phyloP scores from a whole-genome alignment of 2,797 vertebrate species.

The Onychomys arenicola region DNA sequence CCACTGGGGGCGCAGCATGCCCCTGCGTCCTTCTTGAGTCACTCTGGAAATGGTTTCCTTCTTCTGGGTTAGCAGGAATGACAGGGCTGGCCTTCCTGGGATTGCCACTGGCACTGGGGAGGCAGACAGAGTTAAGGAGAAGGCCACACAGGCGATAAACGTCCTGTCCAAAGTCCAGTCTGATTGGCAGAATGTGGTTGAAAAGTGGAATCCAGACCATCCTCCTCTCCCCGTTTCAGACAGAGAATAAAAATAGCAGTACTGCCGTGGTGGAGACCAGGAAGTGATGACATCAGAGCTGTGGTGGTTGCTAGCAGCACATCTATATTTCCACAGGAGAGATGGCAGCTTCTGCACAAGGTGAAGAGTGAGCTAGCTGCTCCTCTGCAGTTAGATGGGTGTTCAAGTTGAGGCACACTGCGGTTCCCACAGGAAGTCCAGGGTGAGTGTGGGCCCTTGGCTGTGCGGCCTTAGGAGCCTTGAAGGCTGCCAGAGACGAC shows the following conservation, averaged over 20 bases:
- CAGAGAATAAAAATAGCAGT: conserved; percentile 31
- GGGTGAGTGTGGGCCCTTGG: neutral
- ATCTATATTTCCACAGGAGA: neutral
- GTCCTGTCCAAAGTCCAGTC: neutral
- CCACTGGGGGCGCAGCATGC: neutral
- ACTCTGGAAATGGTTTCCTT: neutral
- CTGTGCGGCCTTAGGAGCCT: neutral
- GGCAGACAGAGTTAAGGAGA: neutral
- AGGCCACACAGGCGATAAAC: neutral
- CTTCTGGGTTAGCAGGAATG: neutral
- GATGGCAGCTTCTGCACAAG: neutral
- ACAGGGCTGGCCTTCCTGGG: neutral
- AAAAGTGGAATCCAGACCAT: conserved; percentile 43
- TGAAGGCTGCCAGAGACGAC: neutral
- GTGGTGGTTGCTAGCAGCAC: neutral
- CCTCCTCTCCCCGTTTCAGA: neutral
- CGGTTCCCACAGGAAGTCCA: conserved; percentile 30
- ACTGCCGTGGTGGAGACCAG: neutral
- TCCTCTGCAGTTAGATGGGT: conserved; percentile 16
- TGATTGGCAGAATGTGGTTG: conserved; percentile 31
- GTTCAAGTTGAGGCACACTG: conserved; percentile 67
- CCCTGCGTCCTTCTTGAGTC: rapidly evolving
- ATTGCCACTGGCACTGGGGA: neutral
- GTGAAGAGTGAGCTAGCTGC: neutral
- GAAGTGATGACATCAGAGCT: neutral